phyloP scores from a whole-genome alignment of 2,797 vertebrate genomes.

The Oreochromis grahami region DNA sequence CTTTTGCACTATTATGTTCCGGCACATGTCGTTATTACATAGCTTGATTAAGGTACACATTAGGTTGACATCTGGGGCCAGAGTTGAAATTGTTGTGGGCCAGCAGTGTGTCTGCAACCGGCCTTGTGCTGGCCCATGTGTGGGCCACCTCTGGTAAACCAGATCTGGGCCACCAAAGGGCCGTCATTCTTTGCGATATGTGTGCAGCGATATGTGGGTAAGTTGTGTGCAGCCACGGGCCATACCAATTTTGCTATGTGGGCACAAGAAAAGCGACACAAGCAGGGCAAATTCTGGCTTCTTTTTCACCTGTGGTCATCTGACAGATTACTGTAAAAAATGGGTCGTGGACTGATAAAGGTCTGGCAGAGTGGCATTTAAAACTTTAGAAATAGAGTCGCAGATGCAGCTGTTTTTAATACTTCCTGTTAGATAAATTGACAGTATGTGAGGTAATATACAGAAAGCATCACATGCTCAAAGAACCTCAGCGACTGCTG shows the following conservation, averaged over 20 bases:
- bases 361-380: background rate
- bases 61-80: no score
- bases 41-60: no score
- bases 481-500: background rate
- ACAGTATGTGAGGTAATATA: background rate
- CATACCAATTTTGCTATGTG: background rate
- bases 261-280: background rate
- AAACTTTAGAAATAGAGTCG: background rate
- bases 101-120: no score
- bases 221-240: fast-evolving
- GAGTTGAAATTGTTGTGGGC: no score
- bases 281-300: background rate
- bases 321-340: background rate
- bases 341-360: background rate
- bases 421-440: background rate
- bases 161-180: no score
- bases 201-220: no score
- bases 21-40: no score
- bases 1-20: no score
- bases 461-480: background rate
- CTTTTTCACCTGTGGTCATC: background rate
- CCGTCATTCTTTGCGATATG: no score
- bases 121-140: background rate
- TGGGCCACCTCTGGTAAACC: background rate
- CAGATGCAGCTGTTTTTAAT: background rate